These are phyloP conservation scores for Hydrolagus colliei DNA, from an alignment of 2,797 vertebrate genomes.

Conservation along the genomic window DNA sequence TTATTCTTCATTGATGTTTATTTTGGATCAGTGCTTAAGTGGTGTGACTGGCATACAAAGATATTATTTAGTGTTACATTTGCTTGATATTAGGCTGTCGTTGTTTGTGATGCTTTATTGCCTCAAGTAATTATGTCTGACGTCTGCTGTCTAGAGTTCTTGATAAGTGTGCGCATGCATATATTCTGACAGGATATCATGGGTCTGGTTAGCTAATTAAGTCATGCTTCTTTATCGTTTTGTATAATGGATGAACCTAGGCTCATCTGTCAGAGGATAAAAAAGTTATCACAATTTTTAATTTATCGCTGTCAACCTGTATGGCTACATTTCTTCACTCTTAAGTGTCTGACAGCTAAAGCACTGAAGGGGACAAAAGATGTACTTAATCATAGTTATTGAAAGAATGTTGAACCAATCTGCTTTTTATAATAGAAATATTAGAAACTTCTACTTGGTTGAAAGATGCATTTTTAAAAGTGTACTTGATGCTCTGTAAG, in stretches of 20 bases:
- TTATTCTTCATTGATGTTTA: conserved; percentile 33
- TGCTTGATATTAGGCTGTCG: conserved; percentile 26
- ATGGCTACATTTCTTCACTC: conserved; percentile 23
- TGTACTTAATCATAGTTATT: neutral
- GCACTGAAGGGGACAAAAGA: neutral
- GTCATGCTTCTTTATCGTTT: conserved; percentile 30
- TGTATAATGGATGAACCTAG: conserved; percentile 32
- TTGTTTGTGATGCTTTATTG: conserved; percentile 32
- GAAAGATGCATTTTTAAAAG: neutral
- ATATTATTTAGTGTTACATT: conserved; percentile 31
- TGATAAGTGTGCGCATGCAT: conserved; percentile 32
- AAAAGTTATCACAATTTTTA: conserved; percentile 32
- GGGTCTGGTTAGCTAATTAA: conserved; percentile 32
- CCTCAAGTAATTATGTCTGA: conserved; percentile 32
- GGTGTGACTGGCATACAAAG: conserved; percentile 32
- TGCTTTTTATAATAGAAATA: neutral
- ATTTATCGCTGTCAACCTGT: conserved; percentile 16
- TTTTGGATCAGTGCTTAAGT: conserved; percentile 31
- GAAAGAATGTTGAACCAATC: neutral
- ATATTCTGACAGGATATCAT: conserved; percentile 32
- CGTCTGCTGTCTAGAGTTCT: conserved; percentile 32
- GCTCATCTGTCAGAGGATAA: conserved; percentile 29
- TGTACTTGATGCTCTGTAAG: neutral
- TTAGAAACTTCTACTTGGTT: neutral
- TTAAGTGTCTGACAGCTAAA: neutral